Evolutionary conservation across 1,140 invertebrate genomes (phyloP).

Genomic region (Pristionchus pacificus): DNA sequence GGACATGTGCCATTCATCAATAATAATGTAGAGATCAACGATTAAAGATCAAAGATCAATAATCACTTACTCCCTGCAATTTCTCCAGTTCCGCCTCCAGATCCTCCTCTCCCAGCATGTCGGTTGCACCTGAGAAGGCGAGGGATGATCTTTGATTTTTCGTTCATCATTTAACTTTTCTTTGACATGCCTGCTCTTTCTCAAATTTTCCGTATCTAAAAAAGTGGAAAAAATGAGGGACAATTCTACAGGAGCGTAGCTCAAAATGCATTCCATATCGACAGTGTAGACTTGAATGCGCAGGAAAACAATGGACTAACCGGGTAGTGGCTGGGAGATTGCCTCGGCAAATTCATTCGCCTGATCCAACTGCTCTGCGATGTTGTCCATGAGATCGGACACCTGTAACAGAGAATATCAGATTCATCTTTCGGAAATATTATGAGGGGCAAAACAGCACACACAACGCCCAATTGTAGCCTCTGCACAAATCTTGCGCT

Average conservation of each 20-base stretch:
- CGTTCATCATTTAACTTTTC: too few relatives aligned
- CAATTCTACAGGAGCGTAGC: too few relatives aligned
- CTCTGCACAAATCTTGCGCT: neutral
- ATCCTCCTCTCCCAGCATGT: slow-evolving; percentile 77
- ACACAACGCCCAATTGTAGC: neutral
- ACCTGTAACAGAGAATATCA: slow-evolving; percentile 12
- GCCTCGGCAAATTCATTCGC: slow-evolving; percentile 94
- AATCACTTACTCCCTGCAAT: slow-evolving; percentile 7
- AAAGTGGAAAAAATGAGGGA: neutral
- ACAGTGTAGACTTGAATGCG: too few relatives aligned
- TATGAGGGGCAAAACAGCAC: neutral
- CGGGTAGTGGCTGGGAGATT: slow-evolving; percentile 94
- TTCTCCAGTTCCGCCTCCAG: slow-evolving; percentile 19
- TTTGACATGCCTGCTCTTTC: too few relatives aligned
- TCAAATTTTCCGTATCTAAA: neutral
- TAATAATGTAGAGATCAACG: neutral
- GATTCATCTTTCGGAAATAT: neutral
- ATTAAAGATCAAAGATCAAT: slow-evolving; percentile 5
- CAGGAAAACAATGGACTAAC: too few relatives aligned
- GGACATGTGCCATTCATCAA: too few relatives aligned
- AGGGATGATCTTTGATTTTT: too few relatives aligned
- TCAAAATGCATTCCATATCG: slow-evolving; percentile 71
- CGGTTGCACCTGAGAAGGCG: slow-evolving; percentile 41
- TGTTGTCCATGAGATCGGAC: slow-evolving; percentile 98
- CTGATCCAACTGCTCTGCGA: slow-evolving; percentile 95